These are phyloP conservation scores for Stratiolaelaps scimitus DNA, from an alignment of 1,140 invertebrate genomes.

Conservation along the genomic window DNA sequence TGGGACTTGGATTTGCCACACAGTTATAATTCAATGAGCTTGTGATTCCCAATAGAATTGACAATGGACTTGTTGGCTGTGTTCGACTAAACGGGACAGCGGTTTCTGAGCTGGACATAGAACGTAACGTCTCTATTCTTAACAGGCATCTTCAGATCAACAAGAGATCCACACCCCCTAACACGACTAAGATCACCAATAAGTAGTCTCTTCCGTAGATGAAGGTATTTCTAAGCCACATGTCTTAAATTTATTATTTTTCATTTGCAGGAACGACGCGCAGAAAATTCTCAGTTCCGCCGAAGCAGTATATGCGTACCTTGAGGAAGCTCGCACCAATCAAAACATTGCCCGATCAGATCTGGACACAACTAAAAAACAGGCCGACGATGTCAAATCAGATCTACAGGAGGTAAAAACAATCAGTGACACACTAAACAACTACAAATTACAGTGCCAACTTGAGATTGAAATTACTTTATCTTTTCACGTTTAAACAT, in stretches of 20 bases:
- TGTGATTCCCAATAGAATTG: background rate
- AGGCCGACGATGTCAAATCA: conserved; percentile 59
- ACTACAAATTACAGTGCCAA: background rate
- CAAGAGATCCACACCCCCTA: conserved; percentile 18
- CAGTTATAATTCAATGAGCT: conserved; percentile 10
- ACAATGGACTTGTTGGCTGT: too few relatives aligned
- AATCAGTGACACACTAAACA: background rate
- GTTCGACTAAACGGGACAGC: too few relatives aligned
- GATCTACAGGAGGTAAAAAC: conserved; percentile 53
- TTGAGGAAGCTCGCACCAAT: conserved; percentile 56
- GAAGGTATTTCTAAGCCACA: conserved; percentile 8
- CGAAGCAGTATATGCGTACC: conserved; percentile 47
- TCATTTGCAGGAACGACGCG: conserved; percentile 44
- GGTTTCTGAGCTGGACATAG: too few relatives aligned
- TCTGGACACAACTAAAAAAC: conserved; percentile 61
- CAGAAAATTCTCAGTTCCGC: conserved; percentile 48
- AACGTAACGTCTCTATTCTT: background rate
- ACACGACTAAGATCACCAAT: background rate
- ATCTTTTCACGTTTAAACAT: background rate
- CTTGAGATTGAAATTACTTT: background rate
- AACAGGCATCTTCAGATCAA: background rate
- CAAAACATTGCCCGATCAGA: conserved; percentile 62
- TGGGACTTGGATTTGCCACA: too few relatives aligned
- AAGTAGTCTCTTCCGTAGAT: background rate
- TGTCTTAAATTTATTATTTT: conserved; percentile 26